Evolutionary conservation across 2,113 vertebrate genomes (phyloP).

Genomic region (Hepsetus odoe): DNA sequence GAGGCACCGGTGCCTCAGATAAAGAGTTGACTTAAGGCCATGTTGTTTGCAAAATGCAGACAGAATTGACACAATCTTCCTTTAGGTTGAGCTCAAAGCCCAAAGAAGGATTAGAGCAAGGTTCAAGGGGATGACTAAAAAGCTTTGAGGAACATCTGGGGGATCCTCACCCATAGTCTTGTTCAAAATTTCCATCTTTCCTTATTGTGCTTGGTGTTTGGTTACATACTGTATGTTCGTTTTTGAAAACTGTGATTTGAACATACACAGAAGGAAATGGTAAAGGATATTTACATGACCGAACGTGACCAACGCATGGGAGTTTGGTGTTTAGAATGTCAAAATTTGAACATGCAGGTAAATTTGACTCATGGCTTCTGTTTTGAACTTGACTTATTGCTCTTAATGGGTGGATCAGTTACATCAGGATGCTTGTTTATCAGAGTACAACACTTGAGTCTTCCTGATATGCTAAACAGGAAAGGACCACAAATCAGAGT

Average conservation of each 20-base stretch:
- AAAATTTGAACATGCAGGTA: constrained; percentile 21
- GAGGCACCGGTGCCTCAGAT: background rate
- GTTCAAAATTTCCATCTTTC: constrained; percentile 11
- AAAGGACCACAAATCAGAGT: constrained; percentile 47
- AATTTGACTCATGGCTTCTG: constrained; percentile 52
- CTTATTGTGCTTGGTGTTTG: constrained; percentile 53
- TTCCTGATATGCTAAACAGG: constrained; percentile 42
- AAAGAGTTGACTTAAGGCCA: constrained; percentile 45
- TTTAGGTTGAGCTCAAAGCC: constrained; percentile 31
- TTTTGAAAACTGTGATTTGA: constrained; percentile 22
- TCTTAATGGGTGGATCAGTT: constrained; percentile 51
- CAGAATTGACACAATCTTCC: constrained; percentile 32
- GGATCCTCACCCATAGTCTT: background rate
- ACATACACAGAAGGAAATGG: constrained; percentile 19
- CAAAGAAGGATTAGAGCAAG: background rate
- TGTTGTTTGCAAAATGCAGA: constrained; percentile 42
- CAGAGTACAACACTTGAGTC: constrained; percentile 35
- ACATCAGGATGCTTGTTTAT: constrained; percentile 50
- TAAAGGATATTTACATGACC: constrained; percentile 34
- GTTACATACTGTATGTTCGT: constrained; percentile 1
- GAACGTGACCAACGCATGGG: background rate
- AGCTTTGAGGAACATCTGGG: background rate
- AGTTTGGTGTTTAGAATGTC: constrained; percentile 27
- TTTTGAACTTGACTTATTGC: constrained; percentile 61
- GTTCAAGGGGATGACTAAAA: constrained; percentile 19